A percentile compares a stretch with the other conserved stretches of the same genome.
Evolutionary conservation across 2,888 invertebrate species (phyloP).

Genomic region (Pseudococcus jackbeardsleyi): DNA sequence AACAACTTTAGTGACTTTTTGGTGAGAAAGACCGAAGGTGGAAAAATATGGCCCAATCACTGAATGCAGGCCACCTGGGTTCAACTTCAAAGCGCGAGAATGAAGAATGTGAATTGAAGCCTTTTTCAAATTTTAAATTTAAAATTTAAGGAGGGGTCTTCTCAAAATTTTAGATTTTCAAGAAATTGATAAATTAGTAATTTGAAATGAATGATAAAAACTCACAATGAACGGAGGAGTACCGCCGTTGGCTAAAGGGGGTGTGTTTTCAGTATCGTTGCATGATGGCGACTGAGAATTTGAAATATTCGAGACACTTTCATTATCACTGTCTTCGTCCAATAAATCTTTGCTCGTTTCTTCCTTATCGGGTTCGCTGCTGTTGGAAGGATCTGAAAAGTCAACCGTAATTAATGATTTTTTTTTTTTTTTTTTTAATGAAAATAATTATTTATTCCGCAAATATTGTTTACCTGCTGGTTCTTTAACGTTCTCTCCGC

Average conservation of each 20-base stretch:
- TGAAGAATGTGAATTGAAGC: too few species aligned
- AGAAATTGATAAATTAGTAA: too few species aligned
- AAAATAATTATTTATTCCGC: neutral
- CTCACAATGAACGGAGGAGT: slow-evolving; percentile 66
- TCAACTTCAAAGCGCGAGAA: too few species aligned
- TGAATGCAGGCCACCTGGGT: too few species aligned
- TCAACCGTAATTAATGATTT: neutral
- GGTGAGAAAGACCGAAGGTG: too few species aligned
- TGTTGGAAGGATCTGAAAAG: slow-evolving; percentile 66
- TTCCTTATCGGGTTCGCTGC: slow-evolving; percentile 68
- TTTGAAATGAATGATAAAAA: too few species aligned
- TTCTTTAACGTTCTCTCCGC: slow-evolving; percentile 76
- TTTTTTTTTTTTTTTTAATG: too few species aligned
- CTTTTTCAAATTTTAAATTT: too few species aligned
- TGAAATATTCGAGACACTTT: slow-evolving; percentile 65
- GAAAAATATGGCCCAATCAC: too few species aligned
- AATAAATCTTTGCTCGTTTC: slow-evolving; percentile 68
- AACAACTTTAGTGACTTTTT: too few species aligned
- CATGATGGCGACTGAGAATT: slow-evolving; percentile 56
- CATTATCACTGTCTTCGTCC: slow-evolving; percentile 75
- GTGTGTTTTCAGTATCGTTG: slow-evolving; percentile 62
- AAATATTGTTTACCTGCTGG: slow-evolving; percentile 56
- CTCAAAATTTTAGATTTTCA: too few species aligned
- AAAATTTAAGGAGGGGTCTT: too few species aligned
- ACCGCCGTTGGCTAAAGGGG: slow-evolving; percentile 64